phyloP scores from a whole-genome alignment of 2,113 vertebrate species.

The Plecturocebus donacophilus region DNA sequence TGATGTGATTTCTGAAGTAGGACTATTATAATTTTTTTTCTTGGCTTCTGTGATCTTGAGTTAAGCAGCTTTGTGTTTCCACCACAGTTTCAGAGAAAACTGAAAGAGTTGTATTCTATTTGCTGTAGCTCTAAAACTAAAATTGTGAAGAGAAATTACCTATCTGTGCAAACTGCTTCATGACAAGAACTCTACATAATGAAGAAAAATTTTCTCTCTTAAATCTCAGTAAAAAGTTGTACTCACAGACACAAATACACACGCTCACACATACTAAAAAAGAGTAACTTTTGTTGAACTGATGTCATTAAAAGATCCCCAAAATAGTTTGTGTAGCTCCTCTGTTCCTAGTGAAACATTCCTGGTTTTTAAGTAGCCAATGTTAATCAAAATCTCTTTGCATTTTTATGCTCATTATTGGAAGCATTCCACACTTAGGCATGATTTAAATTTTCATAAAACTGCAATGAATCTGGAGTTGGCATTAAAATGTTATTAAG shows the following conservation, averaged over 20 bases:
- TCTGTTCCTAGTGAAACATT: not conserved
- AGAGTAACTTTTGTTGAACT: not conserved
- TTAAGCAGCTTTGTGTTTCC: not conserved
- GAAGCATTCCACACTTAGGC: slow-evolving; percentile 48
- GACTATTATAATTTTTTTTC: not conserved
- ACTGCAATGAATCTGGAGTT: slow-evolving; percentile 61
- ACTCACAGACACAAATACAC: not conserved
- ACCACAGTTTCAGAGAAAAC: not conserved
- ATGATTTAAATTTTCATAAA: slow-evolving; percentile 73
- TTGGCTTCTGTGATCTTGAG: not conserved
- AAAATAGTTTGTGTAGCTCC: not conserved
- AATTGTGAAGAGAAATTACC: slow-evolving; percentile 2
- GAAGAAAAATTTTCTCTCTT: not conserved
- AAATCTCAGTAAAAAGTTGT: slow-evolving; percentile 2
- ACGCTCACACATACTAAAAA: not conserved
- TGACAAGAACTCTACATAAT: not conserved
- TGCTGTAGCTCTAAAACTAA: not conserved
- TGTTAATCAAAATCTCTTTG: slow-evolving; percentile 73
- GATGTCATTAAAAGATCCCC: not conserved
- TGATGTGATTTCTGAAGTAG: not conserved
- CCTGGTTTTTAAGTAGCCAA: slow-evolving; percentile 2
- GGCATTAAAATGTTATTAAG: slow-evolving; percentile 75
- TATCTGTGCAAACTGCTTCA: not conserved
- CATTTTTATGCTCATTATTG: slow-evolving; percentile 71
- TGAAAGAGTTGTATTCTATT: not conserved